Evolutionary conservation across 2,888 invertebrate genomes (phyloP).

Genomic region (Drosophila percnosoma): DNA sequence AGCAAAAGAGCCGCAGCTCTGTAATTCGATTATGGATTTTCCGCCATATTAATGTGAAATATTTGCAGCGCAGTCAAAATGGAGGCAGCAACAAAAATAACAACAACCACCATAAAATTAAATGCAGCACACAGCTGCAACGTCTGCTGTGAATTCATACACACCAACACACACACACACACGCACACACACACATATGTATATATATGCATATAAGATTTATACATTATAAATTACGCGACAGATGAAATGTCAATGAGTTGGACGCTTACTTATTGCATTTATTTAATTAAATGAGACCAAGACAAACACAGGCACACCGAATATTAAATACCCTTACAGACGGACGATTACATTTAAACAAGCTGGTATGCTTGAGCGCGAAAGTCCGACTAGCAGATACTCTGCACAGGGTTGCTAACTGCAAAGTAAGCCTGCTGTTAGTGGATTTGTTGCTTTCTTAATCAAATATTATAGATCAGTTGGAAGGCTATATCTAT

Average conservation of each 20-base stretch:
- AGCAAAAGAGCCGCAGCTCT: conserved; percentile 76
- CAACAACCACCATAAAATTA: conserved; percentile 16
- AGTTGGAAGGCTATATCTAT: rapidly evolving
- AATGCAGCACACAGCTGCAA: conserved; percentile 26
- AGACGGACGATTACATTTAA: neutral
- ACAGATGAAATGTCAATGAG: conserved; percentile 80
- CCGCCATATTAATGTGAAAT: conserved; percentile 81
- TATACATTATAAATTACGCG: conserved; percentile 79
- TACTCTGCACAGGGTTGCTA: neutral
- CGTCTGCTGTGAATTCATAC: conserved; percentile 36
- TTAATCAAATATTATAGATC: neutral
- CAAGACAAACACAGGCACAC: conserved; percentile 4
- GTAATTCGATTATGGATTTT: conserved; percentile 82
- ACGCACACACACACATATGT: neutral
- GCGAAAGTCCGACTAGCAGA: neutral
- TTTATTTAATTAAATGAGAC: conserved; percentile 75
- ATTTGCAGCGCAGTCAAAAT: conserved; percentile 75
- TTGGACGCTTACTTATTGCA: conserved; percentile 71
- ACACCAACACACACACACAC: conserved; percentile 18
- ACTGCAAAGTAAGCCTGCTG: neutral
- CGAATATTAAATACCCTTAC: neutral
- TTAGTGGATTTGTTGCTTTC: neutral
- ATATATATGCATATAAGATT: conserved; percentile 63
- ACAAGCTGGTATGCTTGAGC: neutral
- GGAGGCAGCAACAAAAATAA: conserved; percentile 50